Evolutionary conservation across 2,113 vertebrate genomes (phyloP), one percentile per base, ranked within the genome.

Genomic region (Mesembrinibis cayennensis): DNA sequence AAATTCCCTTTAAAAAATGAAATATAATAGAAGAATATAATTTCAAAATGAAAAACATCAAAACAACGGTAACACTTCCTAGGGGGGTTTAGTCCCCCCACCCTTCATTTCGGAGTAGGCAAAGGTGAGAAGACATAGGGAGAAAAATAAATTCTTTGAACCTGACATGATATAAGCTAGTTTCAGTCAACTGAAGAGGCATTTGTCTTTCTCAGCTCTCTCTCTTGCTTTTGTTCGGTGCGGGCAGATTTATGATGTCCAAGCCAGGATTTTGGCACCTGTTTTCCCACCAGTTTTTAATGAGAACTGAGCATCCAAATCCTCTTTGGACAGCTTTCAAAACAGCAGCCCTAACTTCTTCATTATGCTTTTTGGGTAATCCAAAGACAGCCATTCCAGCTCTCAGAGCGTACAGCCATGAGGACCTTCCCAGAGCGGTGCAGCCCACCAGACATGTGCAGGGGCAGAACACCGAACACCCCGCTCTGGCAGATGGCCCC

Each of bases 401-500:
- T 0, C 15, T 26, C 25, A 22, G 70, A 38, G 6, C 1, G 0
- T 16, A 27, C 11, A 26, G 8, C 40, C 66, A 47, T 1, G 9
- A 36, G 34, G 53, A 36, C 7, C 4, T 27, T 34, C 34, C 71
- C n/a, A 21, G 56, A 10, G 15, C 11, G 11, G 6, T 11, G 2
- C 53, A 66, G 42, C 22, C 11, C 25, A 11, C 0, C 0, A 4
- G 16, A 30, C 11, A 26, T 0, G 2, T 12, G 2, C 5, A 20
- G 25, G 5, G 6, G 3, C 1, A 89, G 14, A 69, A n/a, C n/a
- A n/a, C 50, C 2, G 2, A 52, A 50, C 3, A 10, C 18, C 25
- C 23, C 1, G 2, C 6, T 13, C 42, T 83, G 42, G 14, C 2
- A 6, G 42, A 27, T 16, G 10, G 19, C 8, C 23, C 13, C 4